Conservation (phyloP, 2,888 invertebrate species). For the Meiosimyza platycephala region DNA sequence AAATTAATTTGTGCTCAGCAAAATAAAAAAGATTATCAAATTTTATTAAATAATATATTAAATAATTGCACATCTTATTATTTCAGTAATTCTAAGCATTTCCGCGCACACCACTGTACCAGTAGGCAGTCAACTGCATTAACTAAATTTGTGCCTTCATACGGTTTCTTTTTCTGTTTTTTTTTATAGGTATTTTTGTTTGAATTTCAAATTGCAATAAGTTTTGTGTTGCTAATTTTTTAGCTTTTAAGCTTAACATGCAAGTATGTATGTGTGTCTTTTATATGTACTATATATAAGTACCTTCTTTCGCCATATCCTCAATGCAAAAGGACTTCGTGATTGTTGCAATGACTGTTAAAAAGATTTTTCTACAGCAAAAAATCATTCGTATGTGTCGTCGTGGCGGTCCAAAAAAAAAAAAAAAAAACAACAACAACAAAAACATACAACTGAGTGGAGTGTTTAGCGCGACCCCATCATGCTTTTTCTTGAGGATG, state of each 20-base stretch:
- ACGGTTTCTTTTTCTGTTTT: not conserved
- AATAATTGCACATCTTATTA: no score
- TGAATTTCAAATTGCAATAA: conserved; percentile 21
- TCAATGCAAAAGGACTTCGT: conserved; percentile 30
- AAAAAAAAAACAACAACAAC: conserved; percentile 1
- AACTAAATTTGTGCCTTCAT: not conserved
- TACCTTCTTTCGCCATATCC: not conserved
- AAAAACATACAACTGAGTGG: not conserved
- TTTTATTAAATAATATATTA: no score
- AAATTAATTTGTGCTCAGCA: no score
- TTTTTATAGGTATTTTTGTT: conserved; percentile 27
- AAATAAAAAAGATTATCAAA: no score
- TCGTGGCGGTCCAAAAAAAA: not conserved
- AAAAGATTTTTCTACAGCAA: not conserved
- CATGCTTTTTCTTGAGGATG: conserved; percentile 3
- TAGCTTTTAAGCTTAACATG: conserved; percentile 17
- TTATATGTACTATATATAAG: no score
- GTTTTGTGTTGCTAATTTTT: conserved; percentile 17
- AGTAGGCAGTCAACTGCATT: conserved; percentile 10
- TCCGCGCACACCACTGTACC: no score
- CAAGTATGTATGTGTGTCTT: no score
- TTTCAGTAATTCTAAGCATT: no score
- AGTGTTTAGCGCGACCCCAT: not conserved
- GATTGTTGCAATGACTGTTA: conserved; percentile 28
- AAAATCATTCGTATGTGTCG: no score